phyloP scores from a whole-genome alignment of 2,113 vertebrate genomes.

The Gambusia affinis region DNA sequence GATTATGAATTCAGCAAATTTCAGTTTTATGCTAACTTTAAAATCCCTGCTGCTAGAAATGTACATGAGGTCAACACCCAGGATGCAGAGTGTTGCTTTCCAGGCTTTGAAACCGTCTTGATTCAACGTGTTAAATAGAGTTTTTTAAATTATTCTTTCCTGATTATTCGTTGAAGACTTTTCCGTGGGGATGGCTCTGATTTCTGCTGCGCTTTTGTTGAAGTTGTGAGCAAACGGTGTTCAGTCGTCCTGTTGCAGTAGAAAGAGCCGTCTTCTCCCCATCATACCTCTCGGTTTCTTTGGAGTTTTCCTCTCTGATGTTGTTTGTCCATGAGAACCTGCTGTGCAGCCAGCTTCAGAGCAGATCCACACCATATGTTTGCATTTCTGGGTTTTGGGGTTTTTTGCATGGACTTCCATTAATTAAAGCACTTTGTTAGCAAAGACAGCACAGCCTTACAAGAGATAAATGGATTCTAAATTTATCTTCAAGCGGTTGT shows the following conservation, averaged over 20 bases:
- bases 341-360: slow-evolving; percentile 23
- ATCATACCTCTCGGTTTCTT: neutral
- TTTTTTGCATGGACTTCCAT: slow-evolving; percentile 9
- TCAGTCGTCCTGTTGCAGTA: neutral
- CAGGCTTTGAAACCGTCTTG: neutral
- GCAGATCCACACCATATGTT: slow-evolving; percentile 15
- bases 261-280: neutral
- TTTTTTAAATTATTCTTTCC: neutral
- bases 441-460: slow-evolving; percentile 6
- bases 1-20: no score
- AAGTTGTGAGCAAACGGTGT: neutral
- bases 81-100: no score
- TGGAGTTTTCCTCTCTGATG: slow-evolving; percentile 16
- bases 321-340: slow-evolving; percentile 22
- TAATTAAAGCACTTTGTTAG: slow-evolving; percentile 23
- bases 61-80: no score
- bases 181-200: neutral
- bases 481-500: slow-evolving; percentile 10
- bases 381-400: slow-evolving; percentile 2
- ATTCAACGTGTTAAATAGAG: neutral
- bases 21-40: no score
- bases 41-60: no score
- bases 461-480: slow-evolving; percentile 22
- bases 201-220: neutral
- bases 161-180: neutral